phyloP scores from a whole-genome alignment of 2,888 invertebrate species.

The Autographa pulchrina region DNA sequence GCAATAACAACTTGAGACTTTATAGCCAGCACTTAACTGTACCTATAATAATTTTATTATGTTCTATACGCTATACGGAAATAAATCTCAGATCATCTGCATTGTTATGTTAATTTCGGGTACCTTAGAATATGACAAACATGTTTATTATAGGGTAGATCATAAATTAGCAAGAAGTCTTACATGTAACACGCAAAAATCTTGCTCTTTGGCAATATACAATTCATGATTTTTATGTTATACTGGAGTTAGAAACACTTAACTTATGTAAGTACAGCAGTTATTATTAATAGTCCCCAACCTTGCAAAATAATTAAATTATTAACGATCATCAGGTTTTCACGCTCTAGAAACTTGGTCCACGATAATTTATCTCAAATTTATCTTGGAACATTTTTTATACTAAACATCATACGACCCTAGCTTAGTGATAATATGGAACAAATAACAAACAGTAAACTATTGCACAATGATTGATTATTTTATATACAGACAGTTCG shows the following conservation, averaged over 20 bases:
- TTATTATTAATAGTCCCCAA: neutral
- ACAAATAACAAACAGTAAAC: slow-evolving; percentile 1
- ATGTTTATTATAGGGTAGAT: neutral
- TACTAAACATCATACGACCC: slow-evolving; percentile 5
- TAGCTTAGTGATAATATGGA: neutral
- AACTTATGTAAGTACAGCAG: neutral
- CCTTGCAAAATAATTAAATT: neutral
- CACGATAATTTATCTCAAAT: neutral
- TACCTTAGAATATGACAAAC: neutral
- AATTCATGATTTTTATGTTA: too few species aligned
- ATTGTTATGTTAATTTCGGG: slow-evolving; percentile 32
- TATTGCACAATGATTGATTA: slow-evolving; percentile 6
- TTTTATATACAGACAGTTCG: neutral
- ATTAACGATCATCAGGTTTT: neutral
- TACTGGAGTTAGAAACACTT: too few species aligned
- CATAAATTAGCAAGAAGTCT: too few species aligned
- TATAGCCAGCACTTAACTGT: neutral
- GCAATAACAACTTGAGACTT: neutral
- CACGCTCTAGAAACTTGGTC: neutral
- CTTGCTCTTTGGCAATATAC: too few species aligned
- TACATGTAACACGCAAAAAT: too few species aligned
- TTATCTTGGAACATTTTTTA: neutral
- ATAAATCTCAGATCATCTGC: slow-evolving; percentile 38
- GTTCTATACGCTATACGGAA: slow-evolving; percentile 16
- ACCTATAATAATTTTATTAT: neutral